Base-by-base conservation (phyloP, 2,888 invertebrate species). In the Melolontha melolontha region DNA sequence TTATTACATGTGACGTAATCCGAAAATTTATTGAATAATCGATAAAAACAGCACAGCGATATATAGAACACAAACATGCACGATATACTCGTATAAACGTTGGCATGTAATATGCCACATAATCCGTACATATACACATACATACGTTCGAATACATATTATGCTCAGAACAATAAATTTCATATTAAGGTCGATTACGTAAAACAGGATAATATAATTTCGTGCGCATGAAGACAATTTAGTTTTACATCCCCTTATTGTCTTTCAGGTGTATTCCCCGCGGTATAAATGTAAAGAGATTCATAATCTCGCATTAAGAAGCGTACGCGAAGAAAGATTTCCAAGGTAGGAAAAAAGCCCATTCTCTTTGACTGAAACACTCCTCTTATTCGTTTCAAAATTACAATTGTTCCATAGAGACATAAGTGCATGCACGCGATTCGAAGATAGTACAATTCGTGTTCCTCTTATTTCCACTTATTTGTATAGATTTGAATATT, bases 241-340 rank as follows among this genome's bases (percentile, higher is more conserved):
- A 34, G 59, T 34, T 47, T 47, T 62, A 47, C 39, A 14, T 49
- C 59, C 59, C 59, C 59, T 62, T 16, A 16, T 47, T 29, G 16
- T 78, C 78, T 79, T 62, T 34, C 59, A 47, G 49, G 79, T 80
- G 79, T 80, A 80, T 80, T 77, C 81, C 79, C 76, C 62, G 59
- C 76, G 78, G 81, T 34, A 34, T 78, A 74, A 72, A 76, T 72
- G 78, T 80, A 79, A 80, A 81, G n/a, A 82, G 80, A 82, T 80
- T 82, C 81, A 82, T 82, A 81, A 81, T 81, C 80, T 76, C 75
- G 79, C 80, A 81, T 82, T 81, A 82, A 79, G 79, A 71, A 77
- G 47, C 59, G 47, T 34, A 34, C 29, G 47, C 47, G 34, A 47
- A 62, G 59, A 47, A 47, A 47, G 47, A 62, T 62, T 39, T 62